Evolutionary conservation across 2,797 vertebrate species (phyloP), one percentile per base, ranked within the genome.

Genomic region (Sebastes elongatus): DNA sequence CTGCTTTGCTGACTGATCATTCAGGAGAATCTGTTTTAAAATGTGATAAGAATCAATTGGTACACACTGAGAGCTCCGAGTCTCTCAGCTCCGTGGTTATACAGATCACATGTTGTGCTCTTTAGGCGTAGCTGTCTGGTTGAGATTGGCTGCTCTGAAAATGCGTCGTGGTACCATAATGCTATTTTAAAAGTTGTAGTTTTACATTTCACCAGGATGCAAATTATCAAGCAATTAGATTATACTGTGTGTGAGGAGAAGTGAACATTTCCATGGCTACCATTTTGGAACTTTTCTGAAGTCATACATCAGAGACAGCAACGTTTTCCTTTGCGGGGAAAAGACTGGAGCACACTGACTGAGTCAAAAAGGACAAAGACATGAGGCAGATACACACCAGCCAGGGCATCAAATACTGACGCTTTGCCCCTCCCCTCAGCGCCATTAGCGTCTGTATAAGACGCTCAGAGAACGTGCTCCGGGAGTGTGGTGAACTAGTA

Each of bases 221-320:
- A 62, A 80, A 85, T 80, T 63, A 71, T 27, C 20, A 62, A 67
- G 74, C 71, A 74, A 67, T 78, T 81, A 76, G 52, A 74, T 62
- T 76, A 49, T 10, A 52, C 7, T 62, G 18, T 42, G 57, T 70
- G 20, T 46, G 59, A 65, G 30, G n/a, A 22, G 55, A 38, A 28
- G 27, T 71, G 46, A 65, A 42, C 32, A 68, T 68, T 69, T 57
- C 20, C 22, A 9, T 65, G 55, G 14, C 32, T 27, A 10, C 28
- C 23, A 65, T 23, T 33, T 32, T 63, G 14, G 10, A 49, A 62
- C 16, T 57, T n/a, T 35, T 35, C 33, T 10, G 33, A 35, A 35
- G 33, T 35, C 33, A 35, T 35, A 5, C 10, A 76, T 74, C 11
- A 60, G 42, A 59, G 49, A 69, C 61, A 33, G 27, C 18, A 18